Evolutionary conservation across 2,113 vertebrate genomes (phyloP), one percentile per base, ranked within the genome.

Genomic region (Anguilla japonica): DNA sequence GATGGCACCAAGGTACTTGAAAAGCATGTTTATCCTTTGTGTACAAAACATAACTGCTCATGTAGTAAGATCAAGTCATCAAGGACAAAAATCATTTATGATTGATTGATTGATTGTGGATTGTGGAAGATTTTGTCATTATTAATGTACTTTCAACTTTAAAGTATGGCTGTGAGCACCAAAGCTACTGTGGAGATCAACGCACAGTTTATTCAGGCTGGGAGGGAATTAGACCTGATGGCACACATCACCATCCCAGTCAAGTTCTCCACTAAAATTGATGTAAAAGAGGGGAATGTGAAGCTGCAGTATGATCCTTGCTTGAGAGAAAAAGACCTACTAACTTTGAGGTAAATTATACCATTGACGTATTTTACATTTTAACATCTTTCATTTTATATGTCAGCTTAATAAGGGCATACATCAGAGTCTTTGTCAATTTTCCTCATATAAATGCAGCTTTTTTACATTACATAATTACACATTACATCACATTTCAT

Each of bases 141-240:
- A 26, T 26, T 3, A 26, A 71, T 71, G 20, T 71, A n/a, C 26
- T 71, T 88, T 87, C 60, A n/a, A n/a, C n/a, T n/a, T n/a, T n/a
- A n/a, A 87, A 94, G 91, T 60, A 88, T 91, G 53, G 86, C 85
- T 41, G 94, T 92, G 71, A 88, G 93, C 40, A 84, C 94, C 75
- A 89, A 85, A 3, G 89, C 93, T 40, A 84, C 89, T 9, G 86
- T 92, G 86, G 95, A 94, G 39, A 92, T 94, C 84, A 92, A 93
- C 82, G 94, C 90, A 3, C 84, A 81, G 0, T 13, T 87, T 8
- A 16, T 94, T 26, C 91, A 94, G 88, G 91, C 88, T 46, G 87
- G 91, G 4, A 71, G 91, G 57, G 89, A 94, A 87, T 11, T 89
- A 29, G 85, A 29, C 15, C 82, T 84, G 53, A 92, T 88, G 87